A percentile compares a stretch with the other conserved stretches of the same genome.
Evolutionary conservation across 2,888 invertebrate genomes (phyloP).

Genomic region (Diarsia rubi): DNA sequence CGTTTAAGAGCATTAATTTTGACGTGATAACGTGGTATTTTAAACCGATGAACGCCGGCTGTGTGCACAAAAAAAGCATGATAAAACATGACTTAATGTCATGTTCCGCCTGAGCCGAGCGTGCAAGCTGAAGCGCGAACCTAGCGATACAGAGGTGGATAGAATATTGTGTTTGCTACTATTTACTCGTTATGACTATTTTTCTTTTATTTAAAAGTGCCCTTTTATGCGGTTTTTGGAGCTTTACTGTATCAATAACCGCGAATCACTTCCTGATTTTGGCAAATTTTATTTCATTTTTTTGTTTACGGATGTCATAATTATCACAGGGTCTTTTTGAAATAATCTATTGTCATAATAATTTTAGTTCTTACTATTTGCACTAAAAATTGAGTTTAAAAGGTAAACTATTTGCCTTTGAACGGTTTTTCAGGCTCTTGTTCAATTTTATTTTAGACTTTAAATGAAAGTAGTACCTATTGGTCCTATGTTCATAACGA

Average conservation of each 20-base stretch:
- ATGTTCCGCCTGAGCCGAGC: no score
- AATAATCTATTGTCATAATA: not conserved
- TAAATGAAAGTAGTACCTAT: not conserved
- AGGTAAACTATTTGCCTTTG: not conserved
- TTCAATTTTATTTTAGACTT: not conserved
- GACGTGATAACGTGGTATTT: no score
- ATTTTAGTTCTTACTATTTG: not conserved
- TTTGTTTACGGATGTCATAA: not conserved
- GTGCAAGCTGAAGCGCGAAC: no score
- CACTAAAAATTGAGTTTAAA: not conserved
- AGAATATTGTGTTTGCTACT: no score
- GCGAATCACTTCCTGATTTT: not conserved
- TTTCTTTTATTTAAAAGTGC: no score
- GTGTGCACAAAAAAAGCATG: no score
- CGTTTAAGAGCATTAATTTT: no score
- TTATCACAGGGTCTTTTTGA: not conserved
- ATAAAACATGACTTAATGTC: no score
- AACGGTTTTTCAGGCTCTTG: not conserved
- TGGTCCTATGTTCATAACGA: not conserved
- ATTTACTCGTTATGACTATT: no score
- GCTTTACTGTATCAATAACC: not conserved
- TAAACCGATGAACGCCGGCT: no score
- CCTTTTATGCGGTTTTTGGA: no score
- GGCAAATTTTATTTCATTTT: not conserved
- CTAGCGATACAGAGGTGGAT: no score